phyloP scores from a whole-genome alignment of 2,113 vertebrate species.

The Catagonus wagneri region DNA sequence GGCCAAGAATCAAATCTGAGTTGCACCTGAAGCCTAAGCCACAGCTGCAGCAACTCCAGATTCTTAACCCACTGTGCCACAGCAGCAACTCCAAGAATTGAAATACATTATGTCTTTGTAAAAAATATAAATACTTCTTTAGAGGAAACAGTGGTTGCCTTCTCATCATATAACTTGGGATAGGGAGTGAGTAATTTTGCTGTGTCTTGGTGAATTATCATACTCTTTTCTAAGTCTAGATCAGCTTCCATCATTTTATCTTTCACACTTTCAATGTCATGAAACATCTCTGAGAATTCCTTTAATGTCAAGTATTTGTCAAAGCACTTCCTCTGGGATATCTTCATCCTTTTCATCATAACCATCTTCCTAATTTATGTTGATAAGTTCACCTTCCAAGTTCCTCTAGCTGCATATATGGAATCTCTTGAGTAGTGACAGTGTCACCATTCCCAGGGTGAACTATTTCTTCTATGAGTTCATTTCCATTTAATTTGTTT shows the following conservation, averaged over 20 bases:
- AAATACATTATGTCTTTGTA: neutral
- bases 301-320: constrained; percentile 1
- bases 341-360: neutral
- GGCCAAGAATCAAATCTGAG: too few relatives aligned
- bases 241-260: neutral
- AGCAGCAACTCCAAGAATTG: neutral
- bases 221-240: neutral
- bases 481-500: neutral
- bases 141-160: neutral
- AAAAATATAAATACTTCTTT: neutral
- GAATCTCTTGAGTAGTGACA: neutral
- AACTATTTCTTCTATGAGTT: neutral
- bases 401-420: neutral
- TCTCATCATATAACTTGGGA: neutral
- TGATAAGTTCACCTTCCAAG: constrained; percentile 10
- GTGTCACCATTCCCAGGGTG: neutral
- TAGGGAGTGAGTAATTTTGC: neutral
- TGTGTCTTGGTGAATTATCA: neutral
- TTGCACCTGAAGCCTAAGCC: too few relatives aligned
- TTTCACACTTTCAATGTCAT: neutral
- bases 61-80: too few relatives aligned
- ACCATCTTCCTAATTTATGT: constrained; percentile 9
- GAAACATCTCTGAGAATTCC: neutral
- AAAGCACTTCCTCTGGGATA: neutral
- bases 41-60: too few relatives aligned